Evolutionary conservation across 2,888 invertebrate species (phyloP).

Genomic region (Neoaliturus tenellus): DNA sequence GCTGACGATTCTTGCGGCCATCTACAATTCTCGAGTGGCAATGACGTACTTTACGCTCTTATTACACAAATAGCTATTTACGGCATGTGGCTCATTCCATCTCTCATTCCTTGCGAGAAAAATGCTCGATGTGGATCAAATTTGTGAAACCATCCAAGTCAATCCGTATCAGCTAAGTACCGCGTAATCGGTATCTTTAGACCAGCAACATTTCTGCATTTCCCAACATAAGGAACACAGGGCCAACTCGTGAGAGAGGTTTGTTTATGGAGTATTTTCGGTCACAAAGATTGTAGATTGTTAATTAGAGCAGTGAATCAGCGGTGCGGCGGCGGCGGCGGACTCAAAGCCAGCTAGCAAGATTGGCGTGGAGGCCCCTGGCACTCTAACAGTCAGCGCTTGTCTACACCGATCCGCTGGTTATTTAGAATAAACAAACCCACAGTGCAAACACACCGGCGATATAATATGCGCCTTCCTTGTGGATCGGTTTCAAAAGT

Average conservation of each 20-base stretch:
- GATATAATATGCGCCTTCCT: neutral
- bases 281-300: neutral
- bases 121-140: too few relatives aligned
- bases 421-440: conserved; percentile 1
- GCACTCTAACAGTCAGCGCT: conserved; percentile 6
- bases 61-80: too few relatives aligned
- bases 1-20: too few relatives aligned
- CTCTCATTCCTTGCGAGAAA: too few relatives aligned
- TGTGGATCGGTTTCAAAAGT: neutral
- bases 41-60: too few relatives aligned
- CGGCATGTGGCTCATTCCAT: too few relatives aligned
- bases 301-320: neutral
- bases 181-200: too few relatives aligned
- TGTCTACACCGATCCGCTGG: neutral
- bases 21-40: too few relatives aligned
- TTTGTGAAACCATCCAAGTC: too few relatives aligned
- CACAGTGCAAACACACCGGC: neutral
- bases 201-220: too few relatives aligned
- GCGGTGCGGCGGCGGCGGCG: neutral
- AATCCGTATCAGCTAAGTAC: too few relatives aligned
- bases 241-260: neutral
- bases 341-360: neutral
- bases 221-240: too few relatives aligned
- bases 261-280: neutral
- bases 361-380: neutral